phyloP scores from a whole-genome alignment of 2,797 vertebrate genomes.

The Brotula barbata region DNA sequence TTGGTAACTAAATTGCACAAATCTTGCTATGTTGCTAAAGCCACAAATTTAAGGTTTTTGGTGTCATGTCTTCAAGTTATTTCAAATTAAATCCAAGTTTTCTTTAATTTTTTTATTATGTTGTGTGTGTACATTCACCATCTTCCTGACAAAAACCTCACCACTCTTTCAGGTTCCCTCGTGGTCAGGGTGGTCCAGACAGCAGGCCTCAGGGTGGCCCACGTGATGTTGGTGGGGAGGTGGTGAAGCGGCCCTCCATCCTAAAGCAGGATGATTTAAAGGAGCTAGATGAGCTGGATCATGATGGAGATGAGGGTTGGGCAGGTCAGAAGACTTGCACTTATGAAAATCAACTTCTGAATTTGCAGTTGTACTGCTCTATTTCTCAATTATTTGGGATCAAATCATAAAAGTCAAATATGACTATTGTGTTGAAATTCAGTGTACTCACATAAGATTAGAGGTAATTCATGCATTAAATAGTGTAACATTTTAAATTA shows the following conservation, averaged over 20 bases:
- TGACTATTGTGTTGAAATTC: no score
- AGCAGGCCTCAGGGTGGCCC: conserved; percentile 73
- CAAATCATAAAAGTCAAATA: no score
- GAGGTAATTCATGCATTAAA: no score
- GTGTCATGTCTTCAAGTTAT: neutral
- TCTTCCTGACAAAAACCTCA: neutral
- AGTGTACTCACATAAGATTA: no score
- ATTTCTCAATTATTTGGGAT: neutral
- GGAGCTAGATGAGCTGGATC: conserved; percentile 86
- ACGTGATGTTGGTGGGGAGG: conserved; percentile 80
- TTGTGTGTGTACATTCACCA: neutral
- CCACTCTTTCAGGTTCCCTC: conserved; percentile 79
- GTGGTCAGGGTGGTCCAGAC: conserved; percentile 79
- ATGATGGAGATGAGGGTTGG: conserved; percentile 93
- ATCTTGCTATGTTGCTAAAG: no score
- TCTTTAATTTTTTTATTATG: neutral
- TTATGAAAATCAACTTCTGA: neutral
- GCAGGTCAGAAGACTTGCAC: conserved; percentile 78
- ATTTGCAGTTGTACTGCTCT: neutral
- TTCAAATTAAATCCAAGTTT: neutral
- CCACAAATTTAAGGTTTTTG: neutral
- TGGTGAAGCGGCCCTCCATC: conserved; percentile 90
- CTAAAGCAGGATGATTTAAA: conserved; percentile 94
- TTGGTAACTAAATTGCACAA: no score
- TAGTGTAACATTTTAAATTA: no score